Evolutionary conservation across 2,113 vertebrate species (phyloP).

Genomic region (Isichthys henryi): DNA sequence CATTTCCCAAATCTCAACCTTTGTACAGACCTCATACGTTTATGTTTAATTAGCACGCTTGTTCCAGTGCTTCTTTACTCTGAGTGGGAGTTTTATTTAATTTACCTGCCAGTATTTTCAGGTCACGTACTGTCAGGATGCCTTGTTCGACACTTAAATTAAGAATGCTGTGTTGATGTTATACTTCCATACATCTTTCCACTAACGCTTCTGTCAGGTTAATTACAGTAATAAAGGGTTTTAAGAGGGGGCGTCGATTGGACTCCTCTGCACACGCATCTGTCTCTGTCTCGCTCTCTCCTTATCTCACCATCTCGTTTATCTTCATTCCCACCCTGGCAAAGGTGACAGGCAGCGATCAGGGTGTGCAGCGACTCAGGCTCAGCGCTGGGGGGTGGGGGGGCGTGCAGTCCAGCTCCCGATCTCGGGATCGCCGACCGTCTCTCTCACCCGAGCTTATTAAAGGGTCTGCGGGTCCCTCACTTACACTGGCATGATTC

Average conservation of each 20-base stretch:
- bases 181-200: not conserved
- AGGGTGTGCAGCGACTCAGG: not conserved
- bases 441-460: not conserved
- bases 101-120: not conserved
- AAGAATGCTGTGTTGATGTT: not conserved
- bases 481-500: not conserved
- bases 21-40: not conserved
- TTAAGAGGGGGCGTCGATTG: not conserved
- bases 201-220: not conserved
- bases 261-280: not conserved
- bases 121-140: not conserved
- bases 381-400: not conserved
- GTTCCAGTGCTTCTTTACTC: not conserved
- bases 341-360: not conserved
- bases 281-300: not conserved
- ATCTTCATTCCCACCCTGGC: slow-evolving; percentile 12
- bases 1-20: not conserved
- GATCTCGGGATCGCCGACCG: not conserved
- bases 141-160: not conserved
- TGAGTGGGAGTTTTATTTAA: not conserved
- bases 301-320: not conserved
- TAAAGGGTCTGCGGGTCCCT: not conserved
- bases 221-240: not conserved
- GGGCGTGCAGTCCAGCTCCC: not conserved
- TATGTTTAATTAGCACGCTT: not conserved